phyloP scores from a whole-genome alignment of 2,888 invertebrate genomes.

The Drosophila mayaguana region DNA sequence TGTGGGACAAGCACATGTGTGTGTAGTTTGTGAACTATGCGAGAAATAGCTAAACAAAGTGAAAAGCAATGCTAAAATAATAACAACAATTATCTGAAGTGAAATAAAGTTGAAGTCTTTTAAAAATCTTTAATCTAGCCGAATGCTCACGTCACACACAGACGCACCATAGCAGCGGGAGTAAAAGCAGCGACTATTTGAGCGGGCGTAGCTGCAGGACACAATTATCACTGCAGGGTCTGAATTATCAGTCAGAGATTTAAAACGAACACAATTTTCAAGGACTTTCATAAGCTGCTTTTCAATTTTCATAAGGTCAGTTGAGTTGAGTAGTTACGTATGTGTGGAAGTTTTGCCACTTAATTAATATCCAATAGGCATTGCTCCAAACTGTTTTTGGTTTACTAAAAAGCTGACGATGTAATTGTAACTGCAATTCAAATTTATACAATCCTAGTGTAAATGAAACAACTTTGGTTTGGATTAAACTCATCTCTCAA shows the following conservation, averaged over 20 bases:
- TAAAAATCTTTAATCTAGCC: conserved; percentile 22
- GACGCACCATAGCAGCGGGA: conserved; percentile 14
- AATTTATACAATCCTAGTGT: too few species aligned
- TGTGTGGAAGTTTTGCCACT: background rate
- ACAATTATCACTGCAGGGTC: background rate
- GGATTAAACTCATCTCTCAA: too few species aligned
- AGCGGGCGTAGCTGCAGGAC: conserved; percentile 5
- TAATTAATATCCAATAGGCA: background rate
- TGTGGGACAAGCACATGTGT: conserved; percentile 9
- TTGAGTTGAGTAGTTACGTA: background rate
- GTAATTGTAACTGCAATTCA: too few species aligned
- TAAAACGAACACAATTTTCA: conserved; percentile 47
- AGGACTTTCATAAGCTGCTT: conserved; percentile 41
- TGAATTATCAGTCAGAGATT: background rate
- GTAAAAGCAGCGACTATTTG: background rate
- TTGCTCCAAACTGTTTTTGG: background rate
- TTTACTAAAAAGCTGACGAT: too few species aligned
- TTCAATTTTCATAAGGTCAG: conserved; percentile 55
- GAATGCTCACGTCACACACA: conserved; percentile 44
- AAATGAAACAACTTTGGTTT: too few species aligned
- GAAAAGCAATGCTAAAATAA: conserved; percentile 69
- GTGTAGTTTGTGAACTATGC: conserved; percentile 37
- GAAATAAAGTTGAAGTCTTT: conserved; percentile 56
- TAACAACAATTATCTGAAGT: conserved; percentile 49
- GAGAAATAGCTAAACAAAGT: conserved; percentile 51